These are phyloP conservation scores for Dryobotodes eremita DNA, from an alignment of 2,888 invertebrate species.

Conservation along the genomic window DNA sequence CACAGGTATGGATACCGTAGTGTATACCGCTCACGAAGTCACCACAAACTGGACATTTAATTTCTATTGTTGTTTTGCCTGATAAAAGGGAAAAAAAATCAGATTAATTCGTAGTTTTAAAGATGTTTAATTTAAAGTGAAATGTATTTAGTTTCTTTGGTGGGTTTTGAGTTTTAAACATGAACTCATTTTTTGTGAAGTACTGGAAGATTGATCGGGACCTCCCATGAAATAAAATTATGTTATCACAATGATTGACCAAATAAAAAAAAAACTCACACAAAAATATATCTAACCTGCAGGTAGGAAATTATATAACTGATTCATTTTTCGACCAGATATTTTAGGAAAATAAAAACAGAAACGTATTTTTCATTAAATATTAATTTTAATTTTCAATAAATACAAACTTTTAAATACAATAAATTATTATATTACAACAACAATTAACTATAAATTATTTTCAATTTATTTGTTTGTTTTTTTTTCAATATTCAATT, in stretches of 20 bases:
- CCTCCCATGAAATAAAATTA: not conserved
- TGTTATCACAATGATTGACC: not conserved
- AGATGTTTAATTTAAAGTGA: not conserved
- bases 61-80: not conserved
- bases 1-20: constrained; percentile 76
- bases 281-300: not conserved
- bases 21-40: constrained; percentile 74
- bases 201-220: not conserved
- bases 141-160: not conserved
- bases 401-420: too few species aligned
- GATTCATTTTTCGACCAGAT: not conserved
- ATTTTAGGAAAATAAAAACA: constrained; percentile 20
- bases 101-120: not conserved
- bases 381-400: not conserved
- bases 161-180: not conserved
- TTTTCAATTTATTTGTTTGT: too few species aligned
- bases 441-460: too few species aligned
- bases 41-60: constrained; percentile 74
- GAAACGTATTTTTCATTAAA: not conserved
- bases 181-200: not conserved
- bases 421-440: too few species aligned
- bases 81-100: not conserved
- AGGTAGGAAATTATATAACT: constrained; percentile 1
- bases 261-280: not conserved
- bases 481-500: not conserved